phyloP scores from a whole-genome alignment of 2,888 invertebrate species.

The Drosophila prolongata region DNA sequence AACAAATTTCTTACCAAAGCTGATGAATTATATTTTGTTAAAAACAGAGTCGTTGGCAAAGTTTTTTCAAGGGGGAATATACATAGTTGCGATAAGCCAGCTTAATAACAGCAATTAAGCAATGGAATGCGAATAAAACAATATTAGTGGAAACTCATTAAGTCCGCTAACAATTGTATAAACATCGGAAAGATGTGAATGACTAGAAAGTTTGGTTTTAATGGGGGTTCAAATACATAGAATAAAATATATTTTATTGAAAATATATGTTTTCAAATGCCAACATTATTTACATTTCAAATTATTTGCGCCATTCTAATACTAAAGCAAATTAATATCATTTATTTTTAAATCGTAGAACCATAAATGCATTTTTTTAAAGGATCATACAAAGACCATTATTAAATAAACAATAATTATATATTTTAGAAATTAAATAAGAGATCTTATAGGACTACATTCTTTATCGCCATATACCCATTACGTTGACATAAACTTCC shows the following conservation, averaged over 20 bases:
- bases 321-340: too few species aligned
- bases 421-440: background rate
- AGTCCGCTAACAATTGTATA: slow-evolving; percentile 1
- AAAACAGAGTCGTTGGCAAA: slow-evolving; percentile 30
- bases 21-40: slow-evolving; percentile 33
- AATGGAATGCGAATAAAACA: background rate
- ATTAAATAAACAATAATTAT: too few species aligned
- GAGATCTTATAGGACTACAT: background rate
- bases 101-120: slow-evolving; percentile 1
- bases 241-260: background rate
- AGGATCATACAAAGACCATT: too few species aligned
- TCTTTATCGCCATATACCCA: background rate
- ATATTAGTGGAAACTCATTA: background rate
- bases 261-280: background rate
- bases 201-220: background rate
- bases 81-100: background rate
- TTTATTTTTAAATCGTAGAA: too few species aligned
- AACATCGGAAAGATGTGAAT: background rate
- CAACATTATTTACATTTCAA: too few species aligned
- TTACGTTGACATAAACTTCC: slow-evolving; percentile 6
- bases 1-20: slow-evolving; percentile 21
- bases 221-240: background rate
- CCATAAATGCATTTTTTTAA: too few species aligned
- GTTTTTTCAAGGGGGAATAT: slow-evolving; percentile 1
- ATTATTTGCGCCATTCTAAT: too few species aligned